Evolutionary conservation across 2,113 vertebrate species (phyloP).

Genomic region (Philantomba maxwellii): DNA sequence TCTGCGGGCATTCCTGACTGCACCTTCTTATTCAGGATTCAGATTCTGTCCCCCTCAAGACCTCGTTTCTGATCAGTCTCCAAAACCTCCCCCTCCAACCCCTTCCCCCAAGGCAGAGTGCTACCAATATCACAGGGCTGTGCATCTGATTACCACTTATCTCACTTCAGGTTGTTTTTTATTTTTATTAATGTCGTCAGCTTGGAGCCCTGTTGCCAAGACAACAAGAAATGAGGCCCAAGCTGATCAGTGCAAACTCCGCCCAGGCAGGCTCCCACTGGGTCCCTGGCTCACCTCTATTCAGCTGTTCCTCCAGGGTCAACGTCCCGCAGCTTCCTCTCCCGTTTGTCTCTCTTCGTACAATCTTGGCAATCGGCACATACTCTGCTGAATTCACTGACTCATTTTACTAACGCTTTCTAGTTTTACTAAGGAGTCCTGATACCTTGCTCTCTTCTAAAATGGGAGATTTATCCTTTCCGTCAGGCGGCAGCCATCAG

Average conservation of each 20-base stretch:
- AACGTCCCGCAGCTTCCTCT: background rate
- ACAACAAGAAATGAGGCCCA: background rate
- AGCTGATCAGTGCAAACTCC: background rate
- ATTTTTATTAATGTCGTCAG: background rate
- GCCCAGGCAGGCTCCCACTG: background rate
- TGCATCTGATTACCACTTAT: background rate
- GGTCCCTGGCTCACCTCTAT: background rate
- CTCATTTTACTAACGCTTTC: background rate
- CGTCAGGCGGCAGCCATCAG: background rate
- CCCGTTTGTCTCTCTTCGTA: background rate
- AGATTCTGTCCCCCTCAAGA: background rate
- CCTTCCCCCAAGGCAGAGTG: background rate
- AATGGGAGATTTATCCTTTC: background rate
- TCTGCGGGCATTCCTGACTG: background rate
- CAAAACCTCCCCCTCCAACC: background rate
- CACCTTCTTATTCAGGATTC: background rate
- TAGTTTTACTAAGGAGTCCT: background rate
- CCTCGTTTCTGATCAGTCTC: background rate
- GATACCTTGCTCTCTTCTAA: background rate
- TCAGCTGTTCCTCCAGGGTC: fast-evolving
- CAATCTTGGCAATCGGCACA: background rate
- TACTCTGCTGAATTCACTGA: background rate
- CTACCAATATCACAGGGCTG: background rate
- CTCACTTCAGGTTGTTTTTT: background rate
- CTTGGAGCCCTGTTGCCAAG: background rate